phyloP scores from a whole-genome alignment of 2,113 vertebrate genomes.

The Terrapene triunguis region DNA sequence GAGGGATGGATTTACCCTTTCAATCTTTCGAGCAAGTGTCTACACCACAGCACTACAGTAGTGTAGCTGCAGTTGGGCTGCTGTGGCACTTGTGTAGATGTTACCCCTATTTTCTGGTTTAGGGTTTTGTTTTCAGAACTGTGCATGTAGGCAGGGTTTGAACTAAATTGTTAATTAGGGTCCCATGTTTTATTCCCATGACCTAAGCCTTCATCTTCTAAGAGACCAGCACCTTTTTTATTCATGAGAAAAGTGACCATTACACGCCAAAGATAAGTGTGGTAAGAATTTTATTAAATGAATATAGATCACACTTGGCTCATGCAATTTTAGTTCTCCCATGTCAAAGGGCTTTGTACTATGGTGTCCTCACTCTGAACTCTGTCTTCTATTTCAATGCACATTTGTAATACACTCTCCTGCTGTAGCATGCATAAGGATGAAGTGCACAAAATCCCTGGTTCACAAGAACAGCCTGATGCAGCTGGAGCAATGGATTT shows the following conservation, averaged over 20 bases:
- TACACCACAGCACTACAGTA: background rate
- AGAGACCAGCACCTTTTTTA: slow-evolving; percentile 19
- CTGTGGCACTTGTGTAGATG: background rate
- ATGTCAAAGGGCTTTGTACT: slow-evolving; percentile 50
- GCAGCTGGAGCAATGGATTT: slow-evolving; percentile 68
- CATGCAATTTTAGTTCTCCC: slow-evolving; percentile 56
- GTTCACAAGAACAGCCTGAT: slow-evolving; percentile 59
- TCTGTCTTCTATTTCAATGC: slow-evolving; percentile 59
- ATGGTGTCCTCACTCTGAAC: slow-evolving; percentile 64
- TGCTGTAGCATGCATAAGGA: background rate
- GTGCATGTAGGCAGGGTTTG: accelerated
- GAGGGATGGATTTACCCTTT: background rate
- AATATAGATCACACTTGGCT: slow-evolving; percentile 30
- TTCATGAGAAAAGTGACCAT: slow-evolving; percentile 60
- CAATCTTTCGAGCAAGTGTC: background rate
- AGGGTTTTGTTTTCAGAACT: slow-evolving; percentile 46
- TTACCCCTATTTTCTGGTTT: background rate
- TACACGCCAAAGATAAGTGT: background rate
- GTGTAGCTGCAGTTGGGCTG: background rate
- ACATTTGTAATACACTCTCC: slow-evolving; percentile 45
- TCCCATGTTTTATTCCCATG: slow-evolving; percentile 35
- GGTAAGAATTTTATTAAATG: slow-evolving; percentile 9
- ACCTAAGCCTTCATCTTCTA: slow-evolving; percentile 55
- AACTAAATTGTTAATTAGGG: slow-evolving; percentile 23
- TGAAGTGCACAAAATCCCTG: slow-evolving; percentile 44